Evolutionary conservation across 2,888 invertebrate species (phyloP).

Genomic region (Drosophila siamana): DNA sequence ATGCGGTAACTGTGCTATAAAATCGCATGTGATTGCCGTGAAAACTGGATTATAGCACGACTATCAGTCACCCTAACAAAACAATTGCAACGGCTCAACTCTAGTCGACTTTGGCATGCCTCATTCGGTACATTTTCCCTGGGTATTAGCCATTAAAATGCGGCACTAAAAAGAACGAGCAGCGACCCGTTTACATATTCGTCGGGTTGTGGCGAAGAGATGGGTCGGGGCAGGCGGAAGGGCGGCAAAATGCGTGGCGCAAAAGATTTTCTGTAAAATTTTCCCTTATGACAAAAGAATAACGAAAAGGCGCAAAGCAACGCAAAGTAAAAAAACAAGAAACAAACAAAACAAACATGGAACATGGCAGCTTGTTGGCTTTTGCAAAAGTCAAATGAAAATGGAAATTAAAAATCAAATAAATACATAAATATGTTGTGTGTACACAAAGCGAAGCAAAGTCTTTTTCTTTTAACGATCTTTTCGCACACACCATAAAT

Average conservation of each 20-base stretch:
- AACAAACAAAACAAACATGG: conserved; percentile 44
- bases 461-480: conserved; percentile 43
- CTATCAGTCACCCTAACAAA: background rate
- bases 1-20: conserved; percentile 28
- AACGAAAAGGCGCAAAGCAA: conserved; percentile 16
- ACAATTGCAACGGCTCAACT: background rate
- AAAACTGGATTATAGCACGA: background rate
- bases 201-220: background rate
- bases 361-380: conserved; percentile 45
- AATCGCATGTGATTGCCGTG: background rate
- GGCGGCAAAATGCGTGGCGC: conserved; percentile 19
- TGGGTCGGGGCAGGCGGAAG: background rate
- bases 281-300: conserved; percentile 67
- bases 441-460: conserved; percentile 32
- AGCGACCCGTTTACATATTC: conserved; percentile 21
- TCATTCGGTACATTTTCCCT: background rate
- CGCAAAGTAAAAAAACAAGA: conserved; percentile 1
- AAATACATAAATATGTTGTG: conserved; percentile 51
- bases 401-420: conserved; percentile 60
- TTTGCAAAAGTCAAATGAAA: conserved; percentile 40
- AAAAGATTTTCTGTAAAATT: conserved; percentile 52
- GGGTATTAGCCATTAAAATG: conserved; percentile 19
- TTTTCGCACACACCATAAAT: conserved; percentile 45
- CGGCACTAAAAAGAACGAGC: conserved; percentile 43
- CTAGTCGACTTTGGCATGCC: background rate